phyloP scores from a whole-genome alignment of 2,888 invertebrate species.

The Pristionchus maxplancki region DNA sequence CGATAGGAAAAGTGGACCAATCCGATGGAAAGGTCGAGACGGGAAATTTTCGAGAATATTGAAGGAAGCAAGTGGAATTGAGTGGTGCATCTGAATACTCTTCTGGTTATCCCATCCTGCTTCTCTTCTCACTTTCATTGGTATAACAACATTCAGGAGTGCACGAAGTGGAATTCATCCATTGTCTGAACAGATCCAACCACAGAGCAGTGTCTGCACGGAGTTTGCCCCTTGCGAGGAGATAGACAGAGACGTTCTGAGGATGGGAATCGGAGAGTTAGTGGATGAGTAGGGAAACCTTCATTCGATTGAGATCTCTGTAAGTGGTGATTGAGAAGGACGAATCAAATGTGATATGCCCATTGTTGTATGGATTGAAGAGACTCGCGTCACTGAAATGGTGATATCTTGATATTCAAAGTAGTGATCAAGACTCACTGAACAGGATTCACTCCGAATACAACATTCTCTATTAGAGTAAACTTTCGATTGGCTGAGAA shows the following conservation, averaged over 20 bases:
- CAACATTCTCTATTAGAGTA: constrained; percentile 18
- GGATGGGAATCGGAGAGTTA: not conserved
- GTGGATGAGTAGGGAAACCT: not conserved
- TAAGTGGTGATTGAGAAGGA: constrained; percentile 30
- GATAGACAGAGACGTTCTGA: not conserved
- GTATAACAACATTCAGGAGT: constrained; percentile 15
- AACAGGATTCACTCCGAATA: constrained; percentile 45
- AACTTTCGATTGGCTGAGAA: constrained; percentile 29
- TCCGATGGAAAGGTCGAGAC: constrained; percentile 48
- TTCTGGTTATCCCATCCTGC: no score
- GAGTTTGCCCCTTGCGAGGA: not conserved
- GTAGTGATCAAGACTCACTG: not conserved
- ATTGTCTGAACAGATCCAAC: constrained; percentile 33
- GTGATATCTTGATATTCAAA: not conserved
- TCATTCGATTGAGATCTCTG: constrained; percentile 16
- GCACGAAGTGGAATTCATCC: constrained; percentile 25
- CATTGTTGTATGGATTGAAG: constrained; percentile 48
- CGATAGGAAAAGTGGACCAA: constrained; percentile 50
- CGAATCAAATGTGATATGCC: constrained; percentile 22
- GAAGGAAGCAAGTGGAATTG: constrained; percentile 44
- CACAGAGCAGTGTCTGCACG: constrained; percentile 15
- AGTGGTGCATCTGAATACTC: constrained; percentile 20
- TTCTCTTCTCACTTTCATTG: not conserved
- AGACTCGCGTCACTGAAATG: constrained; percentile 29
- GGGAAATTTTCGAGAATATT: constrained; percentile 42